These are phyloP conservation scores for Hirtodrosophila duncani DNA, from an alignment of 2,888 invertebrate species.

Conservation along the genomic window DNA sequence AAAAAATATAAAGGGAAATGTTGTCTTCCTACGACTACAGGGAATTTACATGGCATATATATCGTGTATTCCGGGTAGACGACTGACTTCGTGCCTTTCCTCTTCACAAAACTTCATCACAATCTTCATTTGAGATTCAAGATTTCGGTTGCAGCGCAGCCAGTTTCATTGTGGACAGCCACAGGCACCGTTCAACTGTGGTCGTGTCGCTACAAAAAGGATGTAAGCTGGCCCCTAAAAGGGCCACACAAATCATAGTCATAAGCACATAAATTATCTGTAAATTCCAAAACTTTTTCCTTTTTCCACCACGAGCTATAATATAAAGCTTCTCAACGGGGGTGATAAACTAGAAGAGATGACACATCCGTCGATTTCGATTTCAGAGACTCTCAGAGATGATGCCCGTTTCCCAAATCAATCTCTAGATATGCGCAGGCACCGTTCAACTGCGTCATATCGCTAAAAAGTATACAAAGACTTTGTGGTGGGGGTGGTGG, in stretches of 20 bases:
- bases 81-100: not conserved
- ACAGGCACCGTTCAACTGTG: slow-evolving; percentile 71
- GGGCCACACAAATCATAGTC: slow-evolving; percentile 23
- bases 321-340: slow-evolving; percentile 18
- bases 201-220: slow-evolving; percentile 56
- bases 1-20: slow-evolving; percentile 53
- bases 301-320: slow-evolving; percentile 13
- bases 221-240: slow-evolving; percentile 17
- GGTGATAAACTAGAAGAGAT: too few species aligned
- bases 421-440: slow-evolving; percentile 41
- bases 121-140: too few species aligned
- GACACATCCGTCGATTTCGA: too few species aligned
- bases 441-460: slow-evolving; percentile 46
- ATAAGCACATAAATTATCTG: not conserved
- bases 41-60: slow-evolving; percentile 31
- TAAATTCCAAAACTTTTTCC: slow-evolving; percentile 2
- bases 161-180: slow-evolving; percentile 32
- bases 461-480: slow-evolving; percentile 38
- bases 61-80: slow-evolving; percentile 1
- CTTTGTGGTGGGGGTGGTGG: not conserved
- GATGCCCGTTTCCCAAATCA: slow-evolving; percentile 10
- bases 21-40: slow-evolving; percentile 40
- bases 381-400: not conserved
- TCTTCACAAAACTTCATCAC: slow-evolving; percentile 8
- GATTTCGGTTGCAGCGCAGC: not conserved